A percentile compares a stretch with the other conserved stretches of the same genome.
Conservation (phyloP, 2,797 vertebrate genomes). For the Spondyliosoma cantharus region DNA sequence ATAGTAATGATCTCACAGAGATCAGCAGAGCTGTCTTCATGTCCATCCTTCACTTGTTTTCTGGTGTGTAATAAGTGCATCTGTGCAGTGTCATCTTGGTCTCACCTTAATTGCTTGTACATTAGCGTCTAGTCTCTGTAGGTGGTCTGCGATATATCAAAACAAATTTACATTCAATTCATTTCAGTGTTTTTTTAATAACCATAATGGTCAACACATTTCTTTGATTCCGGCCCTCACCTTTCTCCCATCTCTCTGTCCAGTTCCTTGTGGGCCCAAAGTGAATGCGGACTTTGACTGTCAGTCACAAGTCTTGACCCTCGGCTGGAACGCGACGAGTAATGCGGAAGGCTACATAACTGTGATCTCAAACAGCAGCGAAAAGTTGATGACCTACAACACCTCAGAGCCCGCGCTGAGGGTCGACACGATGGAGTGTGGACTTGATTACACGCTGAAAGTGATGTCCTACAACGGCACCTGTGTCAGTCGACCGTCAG, state of each 20-base stretch:
- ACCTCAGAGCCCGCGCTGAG: conserved; percentile 62
- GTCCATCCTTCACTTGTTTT: neutral
- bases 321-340: conserved; percentile 67
- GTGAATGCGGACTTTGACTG: conserved; percentile 72
- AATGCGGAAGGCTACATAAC: conserved; percentile 70
- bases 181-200: neutral
- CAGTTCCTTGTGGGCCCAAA: conserved; percentile 85
- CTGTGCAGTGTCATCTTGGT: no score
- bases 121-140: neutral
- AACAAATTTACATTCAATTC: neutral
- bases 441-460: conserved; percentile 70
- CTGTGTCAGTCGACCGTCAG: conserved; percentile 77
- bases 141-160: neutral
- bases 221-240: neutral
- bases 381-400: conserved; percentile 49
- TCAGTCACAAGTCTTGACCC: conserved; percentile 56
- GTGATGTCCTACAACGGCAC: conserved; percentile 75
- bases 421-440: conserved; percentile 72
- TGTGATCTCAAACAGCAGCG: conserved; percentile 49
- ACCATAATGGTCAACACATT: neutral
- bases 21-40: neutral
- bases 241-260: neutral
- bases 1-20: neutral
- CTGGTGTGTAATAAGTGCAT: no score
- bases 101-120: no score